A percentile compares a stretch with the other conserved stretches of the same genome.
These are phyloP conservation scores for fruit fly (Drosophila melanogaster) DNA, from an alignment of 1,140 invertebrate genomes.

Conservation along the genomic window DNA sequence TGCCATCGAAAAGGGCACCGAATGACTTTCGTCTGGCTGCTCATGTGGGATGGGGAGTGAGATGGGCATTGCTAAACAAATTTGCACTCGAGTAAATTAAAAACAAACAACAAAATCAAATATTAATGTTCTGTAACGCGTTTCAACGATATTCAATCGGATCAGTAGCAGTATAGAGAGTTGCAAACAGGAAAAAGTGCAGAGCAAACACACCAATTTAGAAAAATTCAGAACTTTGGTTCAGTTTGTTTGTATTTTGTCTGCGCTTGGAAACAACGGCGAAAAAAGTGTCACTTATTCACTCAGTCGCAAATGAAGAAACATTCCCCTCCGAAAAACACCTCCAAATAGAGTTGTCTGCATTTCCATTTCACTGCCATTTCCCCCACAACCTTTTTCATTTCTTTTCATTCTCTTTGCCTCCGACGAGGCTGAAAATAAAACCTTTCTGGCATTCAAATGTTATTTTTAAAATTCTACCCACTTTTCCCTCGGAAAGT, in stretches of 20 bases:
- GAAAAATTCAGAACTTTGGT: conserved; percentile 51
- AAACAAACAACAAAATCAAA: conserved; percentile 79
- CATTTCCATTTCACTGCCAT: conserved; percentile 32
- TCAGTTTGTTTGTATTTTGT: conserved; percentile 38
- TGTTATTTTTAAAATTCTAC: conserved; percentile 70
- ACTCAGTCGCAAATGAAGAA: conserved; percentile 64
- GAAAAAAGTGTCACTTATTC: conserved; percentile 68
- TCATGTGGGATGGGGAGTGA: neutral
- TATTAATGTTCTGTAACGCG: conserved; percentile 69
- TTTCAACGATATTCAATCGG: conserved; percentile 51
- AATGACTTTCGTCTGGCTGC: conserved; percentile 23
- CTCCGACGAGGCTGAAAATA: conserved; percentile 49
- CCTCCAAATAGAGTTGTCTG: conserved; percentile 60
- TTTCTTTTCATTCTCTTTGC: conserved; percentile 34
- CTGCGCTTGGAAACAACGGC: conserved; percentile 27
- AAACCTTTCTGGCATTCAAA: conserved; percentile 78
- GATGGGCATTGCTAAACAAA: conserved; percentile 51
- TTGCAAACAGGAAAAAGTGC: conserved; percentile 16
- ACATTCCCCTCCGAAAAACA: conserved; percentile 32
- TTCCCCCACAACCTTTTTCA: neutral
- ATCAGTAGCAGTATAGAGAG: conserved; percentile 28
- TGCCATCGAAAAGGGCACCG: neutral
- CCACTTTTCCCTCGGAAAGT: conserved; percentile 3
- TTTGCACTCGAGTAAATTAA: conserved; percentile 74
- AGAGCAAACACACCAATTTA: conserved; percentile 61